These are phyloP conservation scores for Cotesia chilonis DNA, from an alignment of 1,140 invertebrate genomes.

Conservation along the genomic window DNA sequence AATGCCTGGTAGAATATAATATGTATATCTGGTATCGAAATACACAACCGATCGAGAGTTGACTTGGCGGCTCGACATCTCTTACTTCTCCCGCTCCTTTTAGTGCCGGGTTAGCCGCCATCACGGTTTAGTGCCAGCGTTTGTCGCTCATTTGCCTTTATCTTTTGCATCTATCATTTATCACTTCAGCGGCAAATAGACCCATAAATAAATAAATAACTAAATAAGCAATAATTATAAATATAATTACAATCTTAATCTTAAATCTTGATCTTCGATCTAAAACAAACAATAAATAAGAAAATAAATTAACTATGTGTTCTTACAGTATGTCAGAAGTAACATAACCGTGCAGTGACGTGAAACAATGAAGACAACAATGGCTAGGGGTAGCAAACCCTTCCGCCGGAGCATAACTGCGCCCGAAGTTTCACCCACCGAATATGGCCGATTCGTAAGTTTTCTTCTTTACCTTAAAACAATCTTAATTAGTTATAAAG, in stretches of 20 bases:
- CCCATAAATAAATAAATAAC: too few species aligned
- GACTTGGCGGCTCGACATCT: not conserved
- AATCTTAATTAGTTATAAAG: not conserved
- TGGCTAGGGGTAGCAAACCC: constrained; percentile 46
- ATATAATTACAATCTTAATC: too few species aligned
- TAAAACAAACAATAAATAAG: too few species aligned
- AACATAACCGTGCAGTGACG: not conserved
- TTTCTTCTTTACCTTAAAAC: not conserved
- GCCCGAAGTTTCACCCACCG: constrained; percentile 42
- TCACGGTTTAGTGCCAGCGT: constrained; percentile 31
- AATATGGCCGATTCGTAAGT: constrained; percentile 56
- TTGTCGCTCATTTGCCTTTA: not conserved
- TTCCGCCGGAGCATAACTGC: constrained; percentile 45
- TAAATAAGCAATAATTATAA: too few species aligned
- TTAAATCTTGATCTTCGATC: too few species aligned
- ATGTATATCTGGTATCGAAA: too few species aligned
- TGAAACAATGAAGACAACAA: constrained; percentile 52
- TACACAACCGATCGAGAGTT: too few species aligned
- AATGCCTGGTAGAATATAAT: too few species aligned
- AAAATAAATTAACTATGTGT: too few species aligned
- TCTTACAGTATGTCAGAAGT: not conserved
- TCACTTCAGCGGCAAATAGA: too few species aligned
- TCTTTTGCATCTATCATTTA: too few species aligned
- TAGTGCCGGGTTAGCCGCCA: constrained; percentile 40
- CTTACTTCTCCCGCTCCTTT: constrained; percentile 23